phyloP scores from a whole-genome alignment of 2,888 invertebrate species.

The Julus scandinavius region DNA sequence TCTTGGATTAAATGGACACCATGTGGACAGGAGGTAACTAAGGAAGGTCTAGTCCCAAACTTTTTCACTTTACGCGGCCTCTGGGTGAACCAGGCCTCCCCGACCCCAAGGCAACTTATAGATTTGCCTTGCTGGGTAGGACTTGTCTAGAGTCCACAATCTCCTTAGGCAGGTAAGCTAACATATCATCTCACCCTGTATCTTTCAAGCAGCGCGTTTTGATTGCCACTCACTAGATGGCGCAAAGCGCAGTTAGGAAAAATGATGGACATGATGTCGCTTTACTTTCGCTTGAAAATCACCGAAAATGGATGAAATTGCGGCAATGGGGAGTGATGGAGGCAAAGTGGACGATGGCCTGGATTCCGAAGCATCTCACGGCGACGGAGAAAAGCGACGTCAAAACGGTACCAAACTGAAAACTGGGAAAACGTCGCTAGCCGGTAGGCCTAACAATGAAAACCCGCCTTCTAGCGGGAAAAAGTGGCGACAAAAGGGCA shows the following conservation, averaged over 20 bases:
- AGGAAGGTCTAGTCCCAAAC: too few species aligned
- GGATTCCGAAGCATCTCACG: background rate
- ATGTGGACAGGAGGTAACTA: too few species aligned
- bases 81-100: too few species aligned
- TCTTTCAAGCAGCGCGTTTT: too few species aligned
- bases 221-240: background rate
- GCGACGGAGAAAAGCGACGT: background rate
- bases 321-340: background rate
- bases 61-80: too few species aligned
- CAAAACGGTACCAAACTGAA: background rate
- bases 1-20: too few species aligned
- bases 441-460: background rate
- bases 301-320: background rate
- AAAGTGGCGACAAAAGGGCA: background rate
- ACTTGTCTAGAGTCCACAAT: too few species aligned
- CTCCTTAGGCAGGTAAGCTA: too few species aligned
- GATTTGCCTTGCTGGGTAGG: too few species aligned
- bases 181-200: too few species aligned
- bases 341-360: background rate
- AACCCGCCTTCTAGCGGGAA: background rate
- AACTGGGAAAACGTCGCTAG: background rate
- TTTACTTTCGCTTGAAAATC: background rate
- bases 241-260: background rate
- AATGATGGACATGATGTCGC: background rate
- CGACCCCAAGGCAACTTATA: too few species aligned